Percentiles rank a stretch among this genome's conserved stretches.
Evolutionary conservation across 2,113 vertebrate genomes (phyloP).

Genomic region (Clarias batrachus): DNA sequence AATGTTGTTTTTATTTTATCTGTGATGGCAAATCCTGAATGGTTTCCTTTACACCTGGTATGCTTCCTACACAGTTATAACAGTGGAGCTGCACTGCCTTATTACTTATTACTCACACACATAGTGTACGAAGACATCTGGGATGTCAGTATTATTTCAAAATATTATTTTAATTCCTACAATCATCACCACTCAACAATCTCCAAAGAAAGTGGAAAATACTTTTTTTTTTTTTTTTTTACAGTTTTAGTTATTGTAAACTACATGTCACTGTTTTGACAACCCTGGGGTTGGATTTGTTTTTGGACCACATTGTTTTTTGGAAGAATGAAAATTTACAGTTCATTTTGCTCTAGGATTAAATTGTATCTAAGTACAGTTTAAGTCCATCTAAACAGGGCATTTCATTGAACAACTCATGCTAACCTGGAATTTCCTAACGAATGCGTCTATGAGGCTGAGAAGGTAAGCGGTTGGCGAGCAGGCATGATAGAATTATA

Average conservation of each 20-base stretch:
- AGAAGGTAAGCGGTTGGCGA: slow-evolving; percentile 73
- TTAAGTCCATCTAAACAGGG: not conserved
- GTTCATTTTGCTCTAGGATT: not conserved
- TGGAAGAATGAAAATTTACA: not conserved
- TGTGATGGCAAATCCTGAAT: not conserved
- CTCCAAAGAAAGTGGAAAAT: not conserved
- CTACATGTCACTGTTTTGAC: not conserved
- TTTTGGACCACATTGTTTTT: not conserved
- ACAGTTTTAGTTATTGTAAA: not conserved
- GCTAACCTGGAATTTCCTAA: slow-evolving; percentile 19
- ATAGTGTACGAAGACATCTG: not conserved
- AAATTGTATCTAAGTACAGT: not conserved
- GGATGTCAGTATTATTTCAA: not conserved
- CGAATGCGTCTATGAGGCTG: slow-evolving; percentile 58
- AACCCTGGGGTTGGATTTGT: not conserved
- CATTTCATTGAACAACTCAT: slow-evolving; percentile 10
- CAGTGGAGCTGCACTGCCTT: not conserved
- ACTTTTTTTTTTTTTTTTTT: too few relatives aligned
- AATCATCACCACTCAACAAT: not conserved
- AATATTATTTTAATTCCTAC: not conserved
- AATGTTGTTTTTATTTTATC: not conserved
- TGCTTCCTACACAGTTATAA: not conserved
- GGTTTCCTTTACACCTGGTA: not conserved
- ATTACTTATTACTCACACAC: too few relatives aligned
- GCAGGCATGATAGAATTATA: slow-evolving; percentile 76